Percentiles rank a stretch among this genome's conserved stretches.
Evolutionary conservation across 1,140 invertebrate genomes (phyloP).

Genomic region (Hypothenemus hampei): DNA sequence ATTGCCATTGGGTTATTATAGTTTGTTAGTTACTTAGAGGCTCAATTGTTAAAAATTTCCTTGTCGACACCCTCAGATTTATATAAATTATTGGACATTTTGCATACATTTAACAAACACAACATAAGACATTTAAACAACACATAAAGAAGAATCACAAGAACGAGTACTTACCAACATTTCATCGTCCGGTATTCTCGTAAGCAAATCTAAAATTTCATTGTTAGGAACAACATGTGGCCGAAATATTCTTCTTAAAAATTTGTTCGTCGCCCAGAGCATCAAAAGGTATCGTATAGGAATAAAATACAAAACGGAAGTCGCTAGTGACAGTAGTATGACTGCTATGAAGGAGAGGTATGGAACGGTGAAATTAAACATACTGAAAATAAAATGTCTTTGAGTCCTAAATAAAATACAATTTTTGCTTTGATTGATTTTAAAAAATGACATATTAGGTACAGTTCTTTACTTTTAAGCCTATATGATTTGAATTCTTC

Average conservation of each 20-base stretch:
- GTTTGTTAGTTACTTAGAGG: too few species aligned
- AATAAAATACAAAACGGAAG: constrained; percentile 81
- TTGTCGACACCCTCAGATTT: too few species aligned
- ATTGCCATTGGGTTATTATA: too few species aligned
- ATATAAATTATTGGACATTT: too few species aligned
- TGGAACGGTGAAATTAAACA: constrained; percentile 96
- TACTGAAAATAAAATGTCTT: constrained; percentile 67
- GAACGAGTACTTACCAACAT: constrained; percentile 82
- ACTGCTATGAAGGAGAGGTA: constrained; percentile 93
- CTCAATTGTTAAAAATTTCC: too few species aligned
- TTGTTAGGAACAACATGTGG: constrained; percentile 96
- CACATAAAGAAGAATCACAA: too few species aligned
- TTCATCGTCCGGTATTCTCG: constrained; percentile 92
- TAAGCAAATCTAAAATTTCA: constrained; percentile 93
- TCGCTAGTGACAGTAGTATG: constrained; percentile 62
- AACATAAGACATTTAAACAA: too few species aligned
- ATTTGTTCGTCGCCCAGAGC: constrained; percentile 89
- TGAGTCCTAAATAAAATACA: too few species aligned
- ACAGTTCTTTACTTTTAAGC: too few species aligned
- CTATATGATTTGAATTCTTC: neutral
- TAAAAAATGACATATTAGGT: too few species aligned
- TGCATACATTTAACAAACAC: too few species aligned
- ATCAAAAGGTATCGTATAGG: constrained; percentile 89
- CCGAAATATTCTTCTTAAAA: constrained; percentile 86
- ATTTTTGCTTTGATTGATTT: too few species aligned